Conservation (phyloP, 2,888 invertebrate species). For the Limulus polyphemus region DNA sequence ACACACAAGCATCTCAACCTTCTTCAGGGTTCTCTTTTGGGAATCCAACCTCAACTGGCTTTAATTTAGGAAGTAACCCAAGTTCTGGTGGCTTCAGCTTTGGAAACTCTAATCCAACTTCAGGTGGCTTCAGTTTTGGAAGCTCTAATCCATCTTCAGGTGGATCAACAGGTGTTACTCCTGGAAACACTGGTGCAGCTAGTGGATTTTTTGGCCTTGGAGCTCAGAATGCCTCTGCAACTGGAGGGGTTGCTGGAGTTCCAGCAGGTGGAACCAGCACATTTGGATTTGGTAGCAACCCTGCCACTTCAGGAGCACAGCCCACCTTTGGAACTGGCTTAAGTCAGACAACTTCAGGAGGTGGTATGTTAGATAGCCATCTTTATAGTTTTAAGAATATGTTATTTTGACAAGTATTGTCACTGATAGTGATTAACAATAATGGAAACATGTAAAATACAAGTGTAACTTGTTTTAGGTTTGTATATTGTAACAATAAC, state of each 20-base stretch:
- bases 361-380: no score
- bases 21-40: no score
- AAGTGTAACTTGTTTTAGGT: no score
- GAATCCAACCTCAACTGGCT: background rate
- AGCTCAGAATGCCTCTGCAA: background rate
- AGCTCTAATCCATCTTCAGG: constrained; percentile 4
- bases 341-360: no score
- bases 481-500: no score
- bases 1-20: no score
- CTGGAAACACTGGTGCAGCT: no score
- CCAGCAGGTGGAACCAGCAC: background rate
- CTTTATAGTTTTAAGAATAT: no score
- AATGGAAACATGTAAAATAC: no score
- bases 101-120: background rate
- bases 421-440: no score
- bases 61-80: background rate
- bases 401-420: no score
- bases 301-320: background rate
- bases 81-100: background rate
- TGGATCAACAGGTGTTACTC: background rate
- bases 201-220: background rate
- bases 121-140: constrained; percentile 7
- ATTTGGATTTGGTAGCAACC: background rate
- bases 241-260: background rate
- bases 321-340: no score